These are phyloP conservation scores for Aromia moschata DNA, from an alignment of 2,888 invertebrate genomes.

Conservation along the genomic window DNA sequence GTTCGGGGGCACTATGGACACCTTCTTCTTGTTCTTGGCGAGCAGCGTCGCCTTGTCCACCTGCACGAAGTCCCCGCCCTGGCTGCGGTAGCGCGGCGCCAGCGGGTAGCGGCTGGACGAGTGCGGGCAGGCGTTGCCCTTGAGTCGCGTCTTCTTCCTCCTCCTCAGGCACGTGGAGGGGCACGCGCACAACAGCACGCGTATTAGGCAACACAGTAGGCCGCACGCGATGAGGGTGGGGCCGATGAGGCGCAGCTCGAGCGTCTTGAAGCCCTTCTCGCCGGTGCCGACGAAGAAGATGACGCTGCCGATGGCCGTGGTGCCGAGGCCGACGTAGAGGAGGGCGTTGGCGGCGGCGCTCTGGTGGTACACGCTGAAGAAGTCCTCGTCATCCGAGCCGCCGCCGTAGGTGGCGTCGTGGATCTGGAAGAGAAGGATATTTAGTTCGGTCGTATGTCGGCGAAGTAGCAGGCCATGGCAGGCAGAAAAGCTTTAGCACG, in stretches of 20 bases:
- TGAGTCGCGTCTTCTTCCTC: conserved; percentile 71
- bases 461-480: no score
- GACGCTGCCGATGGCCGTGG: conserved; percentile 84
- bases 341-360: conserved; percentile 86
- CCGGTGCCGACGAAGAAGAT: conserved; percentile 91
- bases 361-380: conserved; percentile 72
- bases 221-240: conserved; percentile 78
- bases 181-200: conserved; percentile 85
- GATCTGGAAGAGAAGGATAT: conserved; percentile 69
- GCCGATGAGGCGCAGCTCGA: conserved; percentile 85
- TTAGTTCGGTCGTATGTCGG: not conserved
- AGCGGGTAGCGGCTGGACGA: conserved; percentile 63
- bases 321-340: conserved; percentile 85
- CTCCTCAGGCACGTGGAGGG: conserved; percentile 76
- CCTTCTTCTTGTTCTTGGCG: conserved; percentile 60
- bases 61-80: conserved; percentile 52
- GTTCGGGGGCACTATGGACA: conserved; percentile 57
- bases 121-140: conserved; percentile 59
- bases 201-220: conserved; percentile 82
- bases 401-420: conserved; percentile 84
- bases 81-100: conserved; percentile 62
- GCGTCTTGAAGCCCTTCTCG: conserved; percentile 87
- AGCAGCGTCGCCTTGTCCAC: conserved; percentile 53
- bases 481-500: no score
- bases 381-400: conserved; percentile 72